Percentiles rank a stretch among this genome's conserved stretches.
These are phyloP conservation scores for Mormyrus hasselquistii DNA, from an alignment of 2,797 vertebrate species.

Conservation along the genomic window DNA sequence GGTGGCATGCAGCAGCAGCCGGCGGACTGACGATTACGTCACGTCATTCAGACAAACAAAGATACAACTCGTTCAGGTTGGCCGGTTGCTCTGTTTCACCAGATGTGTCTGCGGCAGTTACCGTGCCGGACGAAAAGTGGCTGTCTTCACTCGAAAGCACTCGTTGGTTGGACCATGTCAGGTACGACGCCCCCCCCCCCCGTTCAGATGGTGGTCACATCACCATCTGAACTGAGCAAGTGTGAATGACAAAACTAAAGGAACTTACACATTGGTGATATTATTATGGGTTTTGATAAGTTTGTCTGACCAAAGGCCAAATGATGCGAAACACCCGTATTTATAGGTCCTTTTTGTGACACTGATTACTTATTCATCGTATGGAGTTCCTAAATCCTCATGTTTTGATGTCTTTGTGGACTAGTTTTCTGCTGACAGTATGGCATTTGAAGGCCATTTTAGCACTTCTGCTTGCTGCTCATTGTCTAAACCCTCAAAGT, in stretches of 20 bases:
- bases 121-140: slow-evolving; percentile 82
- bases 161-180: slow-evolving; percentile 79
- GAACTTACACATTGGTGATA: neutral
- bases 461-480: neutral
- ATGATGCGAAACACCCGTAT: neutral
- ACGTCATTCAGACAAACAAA: neutral
- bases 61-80: neutral
- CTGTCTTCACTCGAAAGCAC: slow-evolving; percentile 83
- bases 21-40: neutral
- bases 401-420: neutral
- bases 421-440: neutral
- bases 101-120: slow-evolving; percentile 68
- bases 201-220: neutral
- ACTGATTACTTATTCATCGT: neutral
- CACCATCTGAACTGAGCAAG: neutral
- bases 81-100: neutral
- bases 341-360: neutral
- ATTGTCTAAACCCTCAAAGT: neutral
- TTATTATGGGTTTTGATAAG: neutral
- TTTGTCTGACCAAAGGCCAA: neutral
- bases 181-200: slow-evolving; percentile 53
- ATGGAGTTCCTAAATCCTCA: neutral
- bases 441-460: neutral
- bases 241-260: neutral
- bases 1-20: neutral